Evolutionary conservation across 2,888 invertebrate species (phyloP), one percentile per base, ranked within the genome.

Genomic region (Oligia strigilis): DNA sequence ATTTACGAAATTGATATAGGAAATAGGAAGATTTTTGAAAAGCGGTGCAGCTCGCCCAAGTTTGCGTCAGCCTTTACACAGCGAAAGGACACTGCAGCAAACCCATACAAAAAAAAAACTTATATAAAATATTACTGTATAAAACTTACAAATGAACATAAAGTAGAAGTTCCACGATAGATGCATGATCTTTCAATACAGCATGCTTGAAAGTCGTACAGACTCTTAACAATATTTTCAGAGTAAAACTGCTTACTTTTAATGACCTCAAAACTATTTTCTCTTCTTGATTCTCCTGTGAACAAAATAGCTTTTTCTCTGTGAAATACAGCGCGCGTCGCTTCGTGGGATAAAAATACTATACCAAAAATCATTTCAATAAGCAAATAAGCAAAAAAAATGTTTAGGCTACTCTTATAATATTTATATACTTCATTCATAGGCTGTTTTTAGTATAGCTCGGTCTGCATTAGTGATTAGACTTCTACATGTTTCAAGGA

Each of bases 201-300:
- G 92, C 89, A 73, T 91, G 87, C 81, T 91, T 94, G 85, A 97
- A 97, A 43, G 94, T 93, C 55, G 92, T 94, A 80, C 94, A 95
- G 5, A 97, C 89, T 91, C 95, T 97, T 29, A 96, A 77, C 75
- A 97, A 89, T 87, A 97, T 95, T 90, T 97, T 97, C 1, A 97
- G 89, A 4, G 95, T 94, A 86, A 97, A 97, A 88, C 94, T 96
- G 13, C 96, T 93, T 11, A 97, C 93, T 93, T 97, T 97, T 11
- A 97, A 88, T 64, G 95, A 94, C 80, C 97, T 94, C n/a, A 94
- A 40, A 2, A 93, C 81, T 14, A 93, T 81, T 91, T 97, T 97
- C 4, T 94, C 92, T 77, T 97, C 96, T 85, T 93, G 92, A 65
- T 92, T 88, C 40, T 90, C 90, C 97, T 97, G 92, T 49, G 49